Evolutionary conservation across 2,113 vertebrate genomes (phyloP).

Genomic region (Megaceryle maxima): DNA sequence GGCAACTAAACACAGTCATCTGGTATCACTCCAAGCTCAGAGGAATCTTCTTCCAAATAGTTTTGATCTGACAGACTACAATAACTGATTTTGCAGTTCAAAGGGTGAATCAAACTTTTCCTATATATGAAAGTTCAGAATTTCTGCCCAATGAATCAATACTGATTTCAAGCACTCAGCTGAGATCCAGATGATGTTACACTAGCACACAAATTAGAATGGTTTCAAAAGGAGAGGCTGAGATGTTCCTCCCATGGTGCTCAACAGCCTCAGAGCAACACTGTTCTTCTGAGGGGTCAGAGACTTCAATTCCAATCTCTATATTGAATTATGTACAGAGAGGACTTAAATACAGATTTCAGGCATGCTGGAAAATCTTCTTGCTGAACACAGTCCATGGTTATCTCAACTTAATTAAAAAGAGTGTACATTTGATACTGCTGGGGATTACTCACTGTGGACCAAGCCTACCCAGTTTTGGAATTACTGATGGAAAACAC

Average conservation of each 20-base stretch:
- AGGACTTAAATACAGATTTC: neutral
- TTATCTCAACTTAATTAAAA: constrained; percentile 3
- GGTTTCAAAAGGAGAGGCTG: neutral
- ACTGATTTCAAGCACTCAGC: neutral
- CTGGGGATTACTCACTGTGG: neutral
- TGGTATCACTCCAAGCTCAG: neutral
- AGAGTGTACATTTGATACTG: neutral
- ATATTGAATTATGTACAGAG: neutral
- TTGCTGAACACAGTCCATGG: neutral
- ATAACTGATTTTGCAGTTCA: neutral
- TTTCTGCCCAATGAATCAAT: neutral
- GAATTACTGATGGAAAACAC: neutral
- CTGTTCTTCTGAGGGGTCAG: neutral
- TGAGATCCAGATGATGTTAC: neutral
- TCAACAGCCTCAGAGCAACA: neutral
- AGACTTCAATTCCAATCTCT: neutral
- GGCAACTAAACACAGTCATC: neutral
- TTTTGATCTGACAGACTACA: neutral
- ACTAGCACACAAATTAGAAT: neutral
- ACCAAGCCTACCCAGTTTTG: neutral
- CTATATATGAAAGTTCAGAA: neutral
- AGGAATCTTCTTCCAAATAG: neutral
- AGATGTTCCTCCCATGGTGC: neutral
- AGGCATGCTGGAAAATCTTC: neutral
- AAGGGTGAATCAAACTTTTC: neutral